Base-by-base conservation (phyloP, 2,888 invertebrate genomes). In the Cephonodes hylas region DNA sequence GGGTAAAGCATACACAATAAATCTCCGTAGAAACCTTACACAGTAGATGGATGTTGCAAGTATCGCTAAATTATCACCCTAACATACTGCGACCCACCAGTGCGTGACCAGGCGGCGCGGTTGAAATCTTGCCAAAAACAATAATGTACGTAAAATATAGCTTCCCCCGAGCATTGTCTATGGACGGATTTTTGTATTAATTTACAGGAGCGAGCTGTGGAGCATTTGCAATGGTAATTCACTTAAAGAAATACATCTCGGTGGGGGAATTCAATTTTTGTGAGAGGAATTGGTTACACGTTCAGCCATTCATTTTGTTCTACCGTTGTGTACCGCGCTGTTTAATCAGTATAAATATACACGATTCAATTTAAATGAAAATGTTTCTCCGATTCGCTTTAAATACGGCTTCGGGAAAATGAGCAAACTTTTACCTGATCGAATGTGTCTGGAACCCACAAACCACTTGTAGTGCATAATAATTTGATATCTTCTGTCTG, bases 121-220 rank as follows among this genome's bases (percentile, higher is more conserved):
- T 31, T 53, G 53, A 53, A 31, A 27, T 27, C 27, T 27, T 53
- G 53, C 53, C 53, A 53, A 53, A 53, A 46, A 46, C 46, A 46
- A 53, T 53, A 53, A 53, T 53, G 27, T 53, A 31, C 53, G 27
- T 53, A 18, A 31, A 53, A 53, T 31, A 53, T 53, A 18, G 53
- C 25, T 18, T 18, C 27, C 53, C 18, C 53, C 27, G 7, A 3
- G 48, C 27, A 31, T 27, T 18, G 27, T 20, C 18, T 31, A 27
- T 53, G 25, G n/a, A n/a, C n/a, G n/a, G n/a, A n/a, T n/a, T n/a
- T 45, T 45, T 31, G 18, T 31, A 31, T 53, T 20, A 20, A 31
- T 20, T 53, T 53, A 2, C 31, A 53, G 18, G 4, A 20, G 18
- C 27, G 18, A 31, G 1, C 7, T 10, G 18, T 18, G 31, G 10